A percentile compares a stretch with the other conserved stretches of the same genome.
Evolutionary conservation across 2,113 vertebrate genomes (phyloP).

Genomic region (Xerus inauris): DNA sequence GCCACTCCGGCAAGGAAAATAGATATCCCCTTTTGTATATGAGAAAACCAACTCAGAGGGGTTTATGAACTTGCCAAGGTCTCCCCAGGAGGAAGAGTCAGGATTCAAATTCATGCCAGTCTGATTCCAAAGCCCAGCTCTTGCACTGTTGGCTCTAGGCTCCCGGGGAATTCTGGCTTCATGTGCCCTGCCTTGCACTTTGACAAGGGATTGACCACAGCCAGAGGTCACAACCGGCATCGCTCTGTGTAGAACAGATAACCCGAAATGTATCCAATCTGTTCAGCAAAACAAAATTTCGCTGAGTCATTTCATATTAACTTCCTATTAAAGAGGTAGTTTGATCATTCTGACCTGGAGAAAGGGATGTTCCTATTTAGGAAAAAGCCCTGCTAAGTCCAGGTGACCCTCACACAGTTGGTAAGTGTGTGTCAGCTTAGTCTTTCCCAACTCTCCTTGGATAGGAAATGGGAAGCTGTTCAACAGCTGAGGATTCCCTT

Average conservation of each 20-base stretch:
- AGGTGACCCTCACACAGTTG: neutral
- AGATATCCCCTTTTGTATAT: neutral
- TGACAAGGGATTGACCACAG: neutral
- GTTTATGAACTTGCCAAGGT: neutral
- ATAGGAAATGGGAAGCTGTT: neutral
- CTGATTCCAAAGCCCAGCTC: neutral
- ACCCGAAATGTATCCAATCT: no score
- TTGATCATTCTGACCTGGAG: neutral
- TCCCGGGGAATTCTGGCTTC: neutral
- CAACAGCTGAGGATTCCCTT: neutral
- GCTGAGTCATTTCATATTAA: neutral
- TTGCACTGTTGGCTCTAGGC: neutral
- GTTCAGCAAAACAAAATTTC: neutral
- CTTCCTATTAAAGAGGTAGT: neutral
- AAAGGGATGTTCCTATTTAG: neutral
- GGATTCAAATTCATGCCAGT: neutral
- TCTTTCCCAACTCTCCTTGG: neutral
- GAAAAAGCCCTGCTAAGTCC: neutral
- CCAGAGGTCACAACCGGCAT: neutral
- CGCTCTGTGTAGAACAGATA: neutral
- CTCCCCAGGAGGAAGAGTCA: neutral
- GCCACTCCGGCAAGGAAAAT: neutral
- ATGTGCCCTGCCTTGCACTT: fast-evolving
- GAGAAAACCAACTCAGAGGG: neutral
- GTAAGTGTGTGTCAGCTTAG: neutral